A percentile compares a stretch with the other conserved stretches of the same genome.
phyloP scores from a whole-genome alignment of 2,113 vertebrate species.

The Crotalus helleri region DNA sequence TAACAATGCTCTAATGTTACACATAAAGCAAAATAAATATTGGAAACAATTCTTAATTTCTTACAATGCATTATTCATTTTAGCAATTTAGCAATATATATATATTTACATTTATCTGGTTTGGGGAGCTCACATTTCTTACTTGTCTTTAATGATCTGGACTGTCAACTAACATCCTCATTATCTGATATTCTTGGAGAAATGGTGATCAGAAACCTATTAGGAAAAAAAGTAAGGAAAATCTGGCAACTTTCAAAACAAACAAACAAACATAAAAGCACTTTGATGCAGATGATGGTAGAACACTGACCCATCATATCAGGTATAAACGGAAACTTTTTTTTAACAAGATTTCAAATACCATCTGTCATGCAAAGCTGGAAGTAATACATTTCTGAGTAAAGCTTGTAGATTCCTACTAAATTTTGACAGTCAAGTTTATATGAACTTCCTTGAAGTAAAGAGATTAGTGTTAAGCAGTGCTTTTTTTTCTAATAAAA shows the following conservation, averaged over 20 bases:
- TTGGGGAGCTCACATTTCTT: conserved; percentile 30
- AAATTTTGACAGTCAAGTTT: conserved; percentile 38
- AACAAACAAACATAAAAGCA: conserved; percentile 27
- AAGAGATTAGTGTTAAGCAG: conserved; percentile 20
- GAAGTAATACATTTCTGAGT: conserved; percentile 48
- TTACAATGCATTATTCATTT: conserved; percentile 10
- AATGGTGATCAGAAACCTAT: conserved; percentile 47
- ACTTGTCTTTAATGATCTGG: conserved; percentile 8
- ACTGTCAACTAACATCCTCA: conserved; percentile 19
- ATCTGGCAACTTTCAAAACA: conserved; percentile 21
- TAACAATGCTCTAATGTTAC: neutral
- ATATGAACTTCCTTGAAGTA: conserved; percentile 33
- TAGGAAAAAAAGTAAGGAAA: conserved; percentile 31
- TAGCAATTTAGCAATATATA: conserved; percentile 12
- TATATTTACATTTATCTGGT: conserved; percentile 8
- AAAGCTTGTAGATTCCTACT: conserved; percentile 35
- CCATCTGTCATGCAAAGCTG: conserved; percentile 29
- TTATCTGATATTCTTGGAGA: conserved; percentile 35
- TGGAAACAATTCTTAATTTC: conserved; percentile 1
- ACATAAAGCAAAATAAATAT: conserved; percentile 11
- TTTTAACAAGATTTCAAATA: conserved; percentile 44
- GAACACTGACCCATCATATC: conserved; percentile 35
- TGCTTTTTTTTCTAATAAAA: no score
- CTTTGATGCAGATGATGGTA: conserved; percentile 37
- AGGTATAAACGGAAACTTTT: conserved; percentile 33